phyloP scores from a whole-genome alignment of 2,113 vertebrate species.

The Alosa alosa region DNA sequence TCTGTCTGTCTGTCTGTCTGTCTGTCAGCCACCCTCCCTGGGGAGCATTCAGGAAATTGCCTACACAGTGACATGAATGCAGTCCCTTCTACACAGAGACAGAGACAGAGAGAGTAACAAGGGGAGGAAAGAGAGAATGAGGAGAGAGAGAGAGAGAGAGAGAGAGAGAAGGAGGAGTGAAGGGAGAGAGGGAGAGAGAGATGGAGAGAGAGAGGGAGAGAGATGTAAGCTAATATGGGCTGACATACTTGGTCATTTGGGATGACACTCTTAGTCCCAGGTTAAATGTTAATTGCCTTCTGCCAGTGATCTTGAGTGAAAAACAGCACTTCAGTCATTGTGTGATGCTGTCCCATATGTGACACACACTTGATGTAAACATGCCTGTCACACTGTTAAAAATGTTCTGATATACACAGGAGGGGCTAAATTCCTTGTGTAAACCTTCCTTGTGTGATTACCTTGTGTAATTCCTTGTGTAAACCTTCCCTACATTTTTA shows the following conservation, averaged over 20 bases:
- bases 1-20: neutral
- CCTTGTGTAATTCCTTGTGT: too few species aligned
- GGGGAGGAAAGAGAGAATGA: neutral
- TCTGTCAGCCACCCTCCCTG: neutral
- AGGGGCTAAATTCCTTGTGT: too few species aligned
- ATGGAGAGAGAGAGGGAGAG: neutral
- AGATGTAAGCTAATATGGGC: neutral
- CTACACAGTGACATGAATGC: too few species aligned
- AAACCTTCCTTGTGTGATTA: too few species aligned
- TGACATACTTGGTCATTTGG: neutral
- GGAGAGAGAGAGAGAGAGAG: neutral
- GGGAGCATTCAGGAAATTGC: too few species aligned
- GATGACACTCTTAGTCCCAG: neutral
- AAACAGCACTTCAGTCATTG: neutral
- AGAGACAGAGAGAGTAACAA: neutral
- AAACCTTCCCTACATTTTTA: too few species aligned
- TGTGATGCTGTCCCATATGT: neutral
- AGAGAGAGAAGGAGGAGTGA: neutral
- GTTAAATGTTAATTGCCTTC: neutral
- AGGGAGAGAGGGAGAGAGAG: neutral
- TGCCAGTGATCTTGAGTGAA: neutral
- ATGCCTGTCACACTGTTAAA: neutral
- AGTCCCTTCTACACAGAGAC: too few species aligned
- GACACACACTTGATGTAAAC: neutral
- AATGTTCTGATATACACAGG: neutral